A percentile compares a stretch with the other conserved stretches of the same genome.
phyloP scores from a whole-genome alignment of 1,140 invertebrate species.

The Saccostrea glomerata region DNA sequence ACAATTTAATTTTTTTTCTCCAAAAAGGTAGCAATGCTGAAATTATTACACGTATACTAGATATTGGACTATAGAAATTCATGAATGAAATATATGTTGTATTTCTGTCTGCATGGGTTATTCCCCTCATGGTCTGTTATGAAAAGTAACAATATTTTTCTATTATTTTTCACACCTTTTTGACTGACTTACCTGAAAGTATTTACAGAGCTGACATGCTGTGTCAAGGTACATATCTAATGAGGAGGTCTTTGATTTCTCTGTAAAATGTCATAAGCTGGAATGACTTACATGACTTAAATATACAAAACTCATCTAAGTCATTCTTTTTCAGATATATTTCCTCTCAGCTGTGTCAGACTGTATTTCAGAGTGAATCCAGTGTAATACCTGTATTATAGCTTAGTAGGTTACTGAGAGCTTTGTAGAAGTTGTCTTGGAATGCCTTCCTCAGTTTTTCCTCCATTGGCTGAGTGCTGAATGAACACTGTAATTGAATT shows the following conservation, averaged over 20 bases:
- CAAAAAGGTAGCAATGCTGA: too few species aligned
- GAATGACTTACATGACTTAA: not conserved
- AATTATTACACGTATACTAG: too few species aligned
- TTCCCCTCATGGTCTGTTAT: too few species aligned
- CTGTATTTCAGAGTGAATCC: not conserved
- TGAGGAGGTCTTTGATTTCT: slow-evolving; percentile 24
- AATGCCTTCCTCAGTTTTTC: slow-evolving; percentile 23
- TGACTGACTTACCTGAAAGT: slow-evolving; percentile 11
- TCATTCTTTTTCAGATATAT: not conserved
- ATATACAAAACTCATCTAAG: not conserved
- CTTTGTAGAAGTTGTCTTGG: slow-evolving; percentile 35
- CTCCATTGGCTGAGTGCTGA: not conserved
- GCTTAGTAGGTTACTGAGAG: slow-evolving; percentile 1
- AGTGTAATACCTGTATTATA: slow-evolving; percentile 17
- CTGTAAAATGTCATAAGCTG: not conserved
- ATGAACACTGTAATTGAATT: not conserved
- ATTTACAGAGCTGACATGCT: not conserved
- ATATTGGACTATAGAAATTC: too few species aligned
- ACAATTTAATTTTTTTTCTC: too few species aligned
- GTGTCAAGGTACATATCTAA: slow-evolving; percentile 4
- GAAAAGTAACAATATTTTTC: too few species aligned
- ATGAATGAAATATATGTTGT: too few species aligned
- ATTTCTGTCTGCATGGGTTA: too few species aligned
- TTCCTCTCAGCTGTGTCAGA: not conserved
- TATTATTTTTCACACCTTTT: not conserved